Evolutionary conservation across 2,888 invertebrate species (phyloP).

Genomic region (Lycocerus yunnanus): DNA sequence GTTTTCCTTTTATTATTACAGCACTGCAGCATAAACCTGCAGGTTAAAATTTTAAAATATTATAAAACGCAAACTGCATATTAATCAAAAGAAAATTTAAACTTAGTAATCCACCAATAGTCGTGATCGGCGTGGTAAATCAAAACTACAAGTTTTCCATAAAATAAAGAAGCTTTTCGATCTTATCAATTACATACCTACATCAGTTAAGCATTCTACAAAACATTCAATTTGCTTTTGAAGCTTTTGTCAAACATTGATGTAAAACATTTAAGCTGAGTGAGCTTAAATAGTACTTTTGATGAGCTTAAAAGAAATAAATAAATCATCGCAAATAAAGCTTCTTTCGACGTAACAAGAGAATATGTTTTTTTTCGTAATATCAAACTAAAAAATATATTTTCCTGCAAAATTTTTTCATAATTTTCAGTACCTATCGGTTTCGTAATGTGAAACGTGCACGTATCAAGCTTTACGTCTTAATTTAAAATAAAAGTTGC

Average conservation of each 20-base stretch:
- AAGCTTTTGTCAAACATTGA: background rate
- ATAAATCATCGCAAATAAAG: background rate
- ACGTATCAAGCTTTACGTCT: background rate
- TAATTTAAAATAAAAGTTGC: background rate
- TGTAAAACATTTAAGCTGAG: background rate
- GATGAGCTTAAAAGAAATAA: background rate
- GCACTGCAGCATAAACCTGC: background rate
- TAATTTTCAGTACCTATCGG: background rate
- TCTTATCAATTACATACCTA: background rate
- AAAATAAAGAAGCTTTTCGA: background rate
- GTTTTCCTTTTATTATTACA: background rate
- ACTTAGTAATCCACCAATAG: background rate
- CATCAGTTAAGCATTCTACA: background rate
- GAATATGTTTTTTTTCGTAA: background rate
- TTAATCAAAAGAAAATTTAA: background rate
- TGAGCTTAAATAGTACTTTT: background rate
- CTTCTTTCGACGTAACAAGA: background rate
- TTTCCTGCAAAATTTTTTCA: background rate
- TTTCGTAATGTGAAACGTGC: background rate
- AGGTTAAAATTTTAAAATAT: background rate
- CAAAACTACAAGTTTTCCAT: background rate
- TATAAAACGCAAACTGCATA: background rate
- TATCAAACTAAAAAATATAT: background rate
- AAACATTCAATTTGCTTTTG: background rate
- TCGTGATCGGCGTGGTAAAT: background rate